phyloP scores from a whole-genome alignment of 2,797 vertebrate species.

The Coilia nasus region DNA sequence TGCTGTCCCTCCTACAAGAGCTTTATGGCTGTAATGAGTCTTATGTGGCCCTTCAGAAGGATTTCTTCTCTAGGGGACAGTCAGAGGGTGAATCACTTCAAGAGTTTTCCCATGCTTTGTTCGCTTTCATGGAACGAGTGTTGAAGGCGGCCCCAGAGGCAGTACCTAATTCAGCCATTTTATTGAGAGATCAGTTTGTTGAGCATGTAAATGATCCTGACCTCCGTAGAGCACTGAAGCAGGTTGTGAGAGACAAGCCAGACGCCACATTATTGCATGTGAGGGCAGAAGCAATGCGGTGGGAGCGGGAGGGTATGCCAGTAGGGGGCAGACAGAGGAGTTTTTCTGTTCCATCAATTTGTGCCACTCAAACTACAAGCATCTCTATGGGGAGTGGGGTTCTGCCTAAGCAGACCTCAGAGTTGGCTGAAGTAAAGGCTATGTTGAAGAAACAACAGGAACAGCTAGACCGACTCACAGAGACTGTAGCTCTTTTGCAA shows the following conservation, averaged over 20 bases:
- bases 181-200: slow-evolving; percentile 2
- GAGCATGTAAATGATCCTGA: background rate
- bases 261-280: too few species aligned
- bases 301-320: background rate
- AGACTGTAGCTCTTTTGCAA: too few species aligned
- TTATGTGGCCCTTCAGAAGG: too few species aligned
- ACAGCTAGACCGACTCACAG: too few species aligned
- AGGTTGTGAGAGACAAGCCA: too few species aligned
- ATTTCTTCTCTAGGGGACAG: too few species aligned
- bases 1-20: too few species aligned
- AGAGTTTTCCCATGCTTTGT: background rate
- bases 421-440: background rate
- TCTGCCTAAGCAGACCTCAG: too few species aligned
- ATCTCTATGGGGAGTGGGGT: background rate
- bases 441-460: slow-evolving; percentile 2
- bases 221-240: too few species aligned
- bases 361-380: background rate
- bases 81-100: too few species aligned
- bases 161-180: background rate
- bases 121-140: background rate
- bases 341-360: background rate
- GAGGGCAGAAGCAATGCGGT: background rate
- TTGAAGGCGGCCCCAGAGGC: background rate
- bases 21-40: too few species aligned
- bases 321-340: background rate